Base-by-base conservation (phyloP, 2,888 invertebrate species). In the Luperina nickerlii region DNA sequence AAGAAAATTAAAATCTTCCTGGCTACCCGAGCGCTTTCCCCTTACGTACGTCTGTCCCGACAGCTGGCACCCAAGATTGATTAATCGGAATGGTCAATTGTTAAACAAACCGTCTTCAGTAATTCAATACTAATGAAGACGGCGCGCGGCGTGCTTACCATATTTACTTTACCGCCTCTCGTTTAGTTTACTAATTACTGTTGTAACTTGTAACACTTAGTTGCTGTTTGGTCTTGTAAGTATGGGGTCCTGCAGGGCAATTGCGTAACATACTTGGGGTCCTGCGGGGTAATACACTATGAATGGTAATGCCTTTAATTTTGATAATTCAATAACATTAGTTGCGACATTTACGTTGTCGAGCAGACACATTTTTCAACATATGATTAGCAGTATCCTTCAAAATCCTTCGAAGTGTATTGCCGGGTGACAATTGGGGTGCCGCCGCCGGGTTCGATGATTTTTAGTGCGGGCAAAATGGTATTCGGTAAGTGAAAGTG, bases 121-220 rank as follows among this genome's bases (percentile, higher is more conserved):
- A 86, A 82, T 20, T 48, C 86, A 38, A 82, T 65, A 86, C 65
- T 82, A 83, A 83, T 72, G 71, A 71, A 83, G 76, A 68, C 85
- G 38, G 38, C 63, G 69, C 68, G 62, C 85, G 38, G 38, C 63
- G 69, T 71, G 62, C 20, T 60, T 71, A 38, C 48, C n/a, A 71
- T 68, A 51, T 86, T 83, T 71, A 82, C 62, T 82, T 65, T 57
- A 62, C 54, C 8, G 38, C 20, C 54, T 57, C 38, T 66, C 62
- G 66, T 74, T 86, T 74, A 62, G 70, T n/a, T 81, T 73, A 73
- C 32, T 82, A 86, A 83, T 82, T 82, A 76, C 62, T 57, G 4
- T 71, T 82, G 54, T 57, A 57, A 57, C 74, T 71, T 82, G 54
- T 57, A 57, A 57, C 74, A 82, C 13, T 66, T 38, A 42, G 15